Conservation (phyloP, 2,113 vertebrate species). For the Bubo bubo region DNA sequence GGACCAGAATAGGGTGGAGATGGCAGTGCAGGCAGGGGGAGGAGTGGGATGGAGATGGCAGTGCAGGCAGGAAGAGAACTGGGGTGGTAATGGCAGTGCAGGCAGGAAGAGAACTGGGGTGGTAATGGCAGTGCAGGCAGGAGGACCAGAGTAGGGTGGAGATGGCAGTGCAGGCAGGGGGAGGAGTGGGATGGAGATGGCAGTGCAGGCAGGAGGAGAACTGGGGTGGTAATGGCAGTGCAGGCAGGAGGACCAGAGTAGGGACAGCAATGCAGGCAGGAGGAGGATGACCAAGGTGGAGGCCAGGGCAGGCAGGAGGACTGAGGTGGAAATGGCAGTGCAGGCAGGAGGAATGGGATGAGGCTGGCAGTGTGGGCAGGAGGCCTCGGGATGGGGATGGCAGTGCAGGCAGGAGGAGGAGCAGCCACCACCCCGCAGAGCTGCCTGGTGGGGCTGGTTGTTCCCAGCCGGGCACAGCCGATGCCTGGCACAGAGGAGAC, state of each 20-base stretch:
- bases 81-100: no score
- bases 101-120: fast-evolving
- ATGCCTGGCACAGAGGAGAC: fast-evolving
- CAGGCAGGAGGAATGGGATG: background rate
- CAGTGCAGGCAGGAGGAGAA: no score
- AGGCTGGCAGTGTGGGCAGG: no score
- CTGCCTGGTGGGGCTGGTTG: background rate
- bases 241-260: background rate
- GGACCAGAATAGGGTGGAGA: no score
- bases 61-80: background rate
- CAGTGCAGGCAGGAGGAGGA: background rate
- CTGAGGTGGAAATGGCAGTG: no score
- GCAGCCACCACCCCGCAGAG: background rate
- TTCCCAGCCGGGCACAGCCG: background rate
- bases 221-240: background rate
- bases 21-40: background rate
- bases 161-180: no score
- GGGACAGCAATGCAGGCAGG: background rate
- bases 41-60: background rate
- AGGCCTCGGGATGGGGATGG: background rate
- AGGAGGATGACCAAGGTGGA: background rate
- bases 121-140: background rate
- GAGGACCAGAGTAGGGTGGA: background rate
- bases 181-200: fast-evolving
- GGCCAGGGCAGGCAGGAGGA: background rate